Evolutionary conservation across 2,888 invertebrate genomes (phyloP), one percentile per base, ranked within the genome.

Genomic region (Mythimna loreyi): DNA sequence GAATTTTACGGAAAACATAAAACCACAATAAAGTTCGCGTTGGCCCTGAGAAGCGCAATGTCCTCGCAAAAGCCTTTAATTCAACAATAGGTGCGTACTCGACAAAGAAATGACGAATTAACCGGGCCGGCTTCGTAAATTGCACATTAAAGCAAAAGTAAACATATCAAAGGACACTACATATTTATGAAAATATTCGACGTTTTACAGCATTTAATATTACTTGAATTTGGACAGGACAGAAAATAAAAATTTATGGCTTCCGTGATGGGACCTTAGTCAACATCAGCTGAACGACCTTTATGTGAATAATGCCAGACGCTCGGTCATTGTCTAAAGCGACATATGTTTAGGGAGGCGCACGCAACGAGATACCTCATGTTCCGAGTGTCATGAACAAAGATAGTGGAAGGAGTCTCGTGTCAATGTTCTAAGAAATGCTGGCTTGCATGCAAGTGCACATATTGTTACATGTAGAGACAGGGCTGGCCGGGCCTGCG

Each of bases 41-140:
- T 84, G 88, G 82, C 91, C 92, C 84, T 92, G 91, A 76, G 71
- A 83, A 77, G 89, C 86, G 80, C 87, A 83, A 86, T 87, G 90
- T 88, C 89, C 89, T 85, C 75, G 75, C 72, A 75, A 78, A 77
- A 80, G 78, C 75, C 82, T 87, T 89, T 87, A 85, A 83, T 87
- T 88, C 86, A 87, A 90, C 89, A 89, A 91, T 90, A 91, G 88
- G 82, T 83, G 87, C 81, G 85, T 86, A 87, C 79, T 67, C 85
- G 78, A 88, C 88, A 89, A 89, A 89, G 86, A 89, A 89, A 90
- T 88, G 88, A 89, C 86, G 86, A 86, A 89, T 89, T 86, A 85
- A 86, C 61, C 67, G 73, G 68, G 65, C 57, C 57, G 61, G 58
- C 61, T 65, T 57, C 70, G 67, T 70, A 68, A 77, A 74, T 68